Percentiles rank a stretch among this genome's conserved stretches.
Conservation (phyloP, 2,888 invertebrate species). For the Onthophagus sagittarius region DNA sequence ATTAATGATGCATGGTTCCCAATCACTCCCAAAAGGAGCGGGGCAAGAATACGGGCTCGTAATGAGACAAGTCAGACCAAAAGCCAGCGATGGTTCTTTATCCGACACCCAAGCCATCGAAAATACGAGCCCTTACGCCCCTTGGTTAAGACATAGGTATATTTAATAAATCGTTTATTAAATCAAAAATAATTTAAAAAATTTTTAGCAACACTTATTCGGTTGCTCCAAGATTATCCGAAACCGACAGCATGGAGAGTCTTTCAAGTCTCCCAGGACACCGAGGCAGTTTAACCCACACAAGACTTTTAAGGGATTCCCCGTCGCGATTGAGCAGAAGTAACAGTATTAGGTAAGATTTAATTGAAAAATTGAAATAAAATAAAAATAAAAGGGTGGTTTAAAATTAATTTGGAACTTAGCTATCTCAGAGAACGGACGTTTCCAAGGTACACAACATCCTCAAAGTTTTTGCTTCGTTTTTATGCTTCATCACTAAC, state of each 20-base stretch:
- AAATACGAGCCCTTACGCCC: constrained; percentile 78
- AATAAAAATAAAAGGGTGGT: background rate
- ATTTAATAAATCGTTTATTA: background rate
- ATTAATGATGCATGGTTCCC: constrained; percentile 72
- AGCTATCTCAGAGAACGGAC: constrained; percentile 93
- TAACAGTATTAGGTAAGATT: constrained; percentile 85
- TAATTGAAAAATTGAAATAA: background rate
- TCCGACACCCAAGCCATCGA: constrained; percentile 84
- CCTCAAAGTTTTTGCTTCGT: too few relatives aligned
- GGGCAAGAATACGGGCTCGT: constrained; percentile 48
- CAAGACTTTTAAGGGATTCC: constrained; percentile 63
- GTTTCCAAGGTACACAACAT: constrained; percentile 75
- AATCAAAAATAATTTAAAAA: background rate
- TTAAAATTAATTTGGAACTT: constrained; percentile 34
- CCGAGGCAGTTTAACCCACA: constrained; percentile 70
- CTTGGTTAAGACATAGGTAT: constrained; percentile 83
- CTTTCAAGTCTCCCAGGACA: constrained; percentile 57
- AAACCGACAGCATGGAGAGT: constrained; percentile 86
- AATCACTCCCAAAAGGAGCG: constrained; percentile 71
- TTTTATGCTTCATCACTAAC: background rate
- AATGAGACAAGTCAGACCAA: constrained; percentile 45
- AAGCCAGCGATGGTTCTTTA: constrained; percentile 71
- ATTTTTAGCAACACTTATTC: constrained; percentile 63
- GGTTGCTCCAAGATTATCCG: constrained; percentile 74
- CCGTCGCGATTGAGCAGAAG: constrained; percentile 79